phyloP scores from a whole-genome alignment of 2,113 vertebrate genomes.

The Bos javanicus region DNA sequence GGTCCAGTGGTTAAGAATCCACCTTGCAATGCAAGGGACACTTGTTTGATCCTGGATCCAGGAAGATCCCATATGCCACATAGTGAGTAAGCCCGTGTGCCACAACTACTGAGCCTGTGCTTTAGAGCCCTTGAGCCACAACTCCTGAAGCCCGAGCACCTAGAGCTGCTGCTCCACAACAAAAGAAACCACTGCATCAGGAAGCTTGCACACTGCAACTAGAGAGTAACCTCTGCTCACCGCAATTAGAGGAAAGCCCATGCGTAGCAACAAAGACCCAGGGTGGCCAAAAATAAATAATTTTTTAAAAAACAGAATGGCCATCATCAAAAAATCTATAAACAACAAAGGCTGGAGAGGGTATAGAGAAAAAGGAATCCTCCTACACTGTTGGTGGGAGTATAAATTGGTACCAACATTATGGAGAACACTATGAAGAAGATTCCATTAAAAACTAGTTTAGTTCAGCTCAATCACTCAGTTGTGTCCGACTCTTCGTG shows the following conservation, averaged over 20 bases:
- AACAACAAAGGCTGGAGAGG: not conserved
- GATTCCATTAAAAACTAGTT: not conserved
- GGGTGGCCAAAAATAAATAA: not conserved
- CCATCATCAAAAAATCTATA: not conserved
- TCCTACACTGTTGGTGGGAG: not conserved
- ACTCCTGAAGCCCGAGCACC: not conserved
- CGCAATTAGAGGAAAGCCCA: not conserved
- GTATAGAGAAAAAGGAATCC: not conserved
- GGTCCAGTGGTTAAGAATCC: not conserved
- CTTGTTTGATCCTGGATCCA: not conserved
- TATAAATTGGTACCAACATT: not conserved
- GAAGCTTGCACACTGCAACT: not conserved
- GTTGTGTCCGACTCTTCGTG: accelerated
- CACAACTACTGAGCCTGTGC: not conserved
- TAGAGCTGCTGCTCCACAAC: not conserved
- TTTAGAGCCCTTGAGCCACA: not conserved
- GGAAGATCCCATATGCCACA: not conserved
- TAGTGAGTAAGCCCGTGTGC: not conserved
- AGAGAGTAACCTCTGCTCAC: not conserved
- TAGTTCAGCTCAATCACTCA: not conserved
- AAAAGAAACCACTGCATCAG: not conserved
- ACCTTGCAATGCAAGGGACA: not conserved
- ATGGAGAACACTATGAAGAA: not conserved
- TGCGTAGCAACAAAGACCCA: accelerated
- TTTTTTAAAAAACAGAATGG: not conserved